Evolutionary conservation across 2,888 invertebrate species (phyloP), one percentile per base, ranked within the genome.

Genomic region (Cenopis cana): DNA sequence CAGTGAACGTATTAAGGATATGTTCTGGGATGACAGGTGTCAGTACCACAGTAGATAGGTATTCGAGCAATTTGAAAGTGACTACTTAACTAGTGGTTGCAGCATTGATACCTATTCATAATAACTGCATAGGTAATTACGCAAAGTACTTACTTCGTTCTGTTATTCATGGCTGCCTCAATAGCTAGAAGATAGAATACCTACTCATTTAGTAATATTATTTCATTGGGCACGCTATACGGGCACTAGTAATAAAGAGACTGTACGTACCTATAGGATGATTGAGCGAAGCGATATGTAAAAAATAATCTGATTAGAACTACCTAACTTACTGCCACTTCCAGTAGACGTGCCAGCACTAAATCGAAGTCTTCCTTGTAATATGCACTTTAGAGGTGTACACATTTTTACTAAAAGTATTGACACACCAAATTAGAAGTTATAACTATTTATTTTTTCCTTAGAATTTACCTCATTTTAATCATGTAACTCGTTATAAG

Each of bases 391-490:
- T 46, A 60, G 56, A 57, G 49, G 49, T 64, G 49, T 41, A 61
- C 49, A 71, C 41, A 56, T 60, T 49, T n/a, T 80, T 82, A 77
- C 81, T 85, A 83, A 87, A 90, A 92, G 91, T 92, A 93, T 92
- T 92, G 67, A 64, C 82, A 84, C 87, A 89, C 93, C 93, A 92
- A 93, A 91, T 88, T 88, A 64, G 64, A 64, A 36, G 64, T 52
- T 64, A 64, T 64, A 64, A 52, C 18, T 64, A 85, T 87, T 83
- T 87, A 85, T 89, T 86, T 88, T n/a, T 85, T 66, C 33, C 85
- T 80, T 85, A 84, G 83, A 83, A 76, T 75, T 73, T 78, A 76
- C 77, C 77, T 82, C 76, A 41, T 50, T n/a, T n/a, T n/a, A 46
- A 61, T 67, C 52, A 36, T 69, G 62, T 55, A 56, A 62, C 11